Evolutionary conservation across 1,140 invertebrate species (phyloP).

Genomic region (silkworm (Bombyx mori)): DNA sequence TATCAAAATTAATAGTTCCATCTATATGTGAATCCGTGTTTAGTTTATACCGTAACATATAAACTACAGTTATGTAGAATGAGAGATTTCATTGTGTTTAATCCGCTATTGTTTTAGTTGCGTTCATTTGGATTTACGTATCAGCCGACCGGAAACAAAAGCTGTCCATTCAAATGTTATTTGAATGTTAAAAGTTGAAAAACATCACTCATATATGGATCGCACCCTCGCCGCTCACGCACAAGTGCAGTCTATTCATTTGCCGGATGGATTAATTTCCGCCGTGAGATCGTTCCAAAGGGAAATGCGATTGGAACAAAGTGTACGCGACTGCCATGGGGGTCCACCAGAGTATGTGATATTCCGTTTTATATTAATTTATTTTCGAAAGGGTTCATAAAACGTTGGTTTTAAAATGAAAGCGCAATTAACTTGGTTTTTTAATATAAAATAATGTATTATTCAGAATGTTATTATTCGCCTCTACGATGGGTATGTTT

Average conservation of each 20-base stretch:
- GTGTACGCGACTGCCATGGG: constrained; percentile 31
- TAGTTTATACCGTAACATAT: too few relatives aligned
- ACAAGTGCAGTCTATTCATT: constrained; percentile 66
- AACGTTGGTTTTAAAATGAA: constrained; percentile 11
- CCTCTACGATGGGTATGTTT: constrained; percentile 14
- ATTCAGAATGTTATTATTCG: constrained; percentile 11
- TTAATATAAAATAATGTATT: constrained; percentile 6
- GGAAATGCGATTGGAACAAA: constrained; percentile 65
- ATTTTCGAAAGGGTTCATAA: constrained; percentile 37
- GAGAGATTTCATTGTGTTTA: too few relatives aligned
- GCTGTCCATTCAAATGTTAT: not conserved
- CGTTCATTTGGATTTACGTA: not conserved
- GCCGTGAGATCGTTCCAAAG: constrained; percentile 58
- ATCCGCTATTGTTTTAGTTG: too few relatives aligned
- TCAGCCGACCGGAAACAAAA: constrained; percentile 3
- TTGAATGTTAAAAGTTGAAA: constrained; percentile 15
- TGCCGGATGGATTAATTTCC: constrained; percentile 66
- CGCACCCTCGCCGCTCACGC: constrained; percentile 50
- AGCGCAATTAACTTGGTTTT: constrained; percentile 2
- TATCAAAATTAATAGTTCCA: too few relatives aligned
- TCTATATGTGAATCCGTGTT: too few relatives aligned
- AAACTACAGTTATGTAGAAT: too few relatives aligned
- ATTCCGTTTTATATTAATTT: constrained; percentile 51
- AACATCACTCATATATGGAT: constrained; percentile 37
- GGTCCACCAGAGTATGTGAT: constrained; percentile 25